phyloP scores from a whole-genome alignment of 2,113 vertebrate species.

The Crotalus helleri region DNA sequence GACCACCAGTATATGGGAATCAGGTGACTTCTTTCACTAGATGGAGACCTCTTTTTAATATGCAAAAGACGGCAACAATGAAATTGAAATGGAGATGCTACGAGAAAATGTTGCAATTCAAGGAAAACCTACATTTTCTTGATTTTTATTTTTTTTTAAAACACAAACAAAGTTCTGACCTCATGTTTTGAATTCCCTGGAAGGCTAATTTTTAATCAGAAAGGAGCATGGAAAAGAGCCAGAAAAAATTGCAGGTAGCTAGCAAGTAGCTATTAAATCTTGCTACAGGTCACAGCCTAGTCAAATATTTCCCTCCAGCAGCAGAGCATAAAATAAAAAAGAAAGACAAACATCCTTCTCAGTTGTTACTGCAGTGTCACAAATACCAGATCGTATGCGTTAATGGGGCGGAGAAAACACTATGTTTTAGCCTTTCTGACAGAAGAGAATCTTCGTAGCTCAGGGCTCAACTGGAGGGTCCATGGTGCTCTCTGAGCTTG shows the following conservation, averaged over 20 bases:
- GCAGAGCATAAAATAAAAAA: not conserved
- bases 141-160: conserved; percentile 55
- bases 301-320: conserved; percentile 31
- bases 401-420: rapidly evolving
- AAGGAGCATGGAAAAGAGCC: conserved; percentile 56
- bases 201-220: conserved; percentile 53
- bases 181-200: conserved; percentile 61
- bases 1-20: not conserved
- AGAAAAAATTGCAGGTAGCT: conserved; percentile 34
- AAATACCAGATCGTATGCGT: not conserved
- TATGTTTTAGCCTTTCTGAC: not conserved
- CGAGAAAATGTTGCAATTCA: not conserved
- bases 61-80: not conserved
- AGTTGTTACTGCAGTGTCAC: not conserved
- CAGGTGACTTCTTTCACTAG: not conserved
- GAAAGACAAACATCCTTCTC: not conserved
- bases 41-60: not conserved
- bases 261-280: conserved; percentile 56
- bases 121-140: conserved; percentile 41
- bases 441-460: not conserved
- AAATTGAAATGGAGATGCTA: not conserved
- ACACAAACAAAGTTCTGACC: conserved; percentile 65
- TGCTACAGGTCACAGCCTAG: conserved; percentile 44
- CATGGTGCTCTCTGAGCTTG: too few species aligned
- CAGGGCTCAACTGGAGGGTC: not conserved